Conservation (phyloP, 2,888 invertebrate genomes). For the Cephus pulcher region DNA sequence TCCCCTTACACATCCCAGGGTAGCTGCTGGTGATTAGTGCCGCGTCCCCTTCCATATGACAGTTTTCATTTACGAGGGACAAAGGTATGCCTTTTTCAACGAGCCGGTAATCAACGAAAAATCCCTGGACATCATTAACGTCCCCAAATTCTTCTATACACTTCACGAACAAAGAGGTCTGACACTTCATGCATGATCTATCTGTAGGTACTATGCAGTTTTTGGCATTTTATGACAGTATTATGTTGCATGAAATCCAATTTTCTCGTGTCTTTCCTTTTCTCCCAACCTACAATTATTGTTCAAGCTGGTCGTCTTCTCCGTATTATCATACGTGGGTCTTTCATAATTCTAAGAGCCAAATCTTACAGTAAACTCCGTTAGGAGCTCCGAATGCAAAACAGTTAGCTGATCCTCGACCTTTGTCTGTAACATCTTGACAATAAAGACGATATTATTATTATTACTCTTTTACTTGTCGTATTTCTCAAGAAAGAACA, state of each 20-base stretch:
- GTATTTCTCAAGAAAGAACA: background rate
- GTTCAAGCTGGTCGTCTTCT: background rate
- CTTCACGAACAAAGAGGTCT: background rate
- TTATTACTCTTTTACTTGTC: background rate
- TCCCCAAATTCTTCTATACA: background rate
- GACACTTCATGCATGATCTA: background rate
- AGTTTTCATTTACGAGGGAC: conserved; percentile 8
- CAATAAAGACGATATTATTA: too few species aligned
- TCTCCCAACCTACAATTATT: background rate
- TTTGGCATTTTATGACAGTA: background rate
- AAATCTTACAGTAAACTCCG: background rate
- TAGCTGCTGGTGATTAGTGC: conserved; percentile 36
- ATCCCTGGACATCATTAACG: background rate
- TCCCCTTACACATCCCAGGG: conserved; percentile 33
- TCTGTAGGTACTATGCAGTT: background rate
- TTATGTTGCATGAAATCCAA: background rate
- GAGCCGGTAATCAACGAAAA: conserved; percentile 1
- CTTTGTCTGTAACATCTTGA: too few species aligned
- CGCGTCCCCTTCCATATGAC: conserved; percentile 10
- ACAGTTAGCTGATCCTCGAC: too few species aligned
- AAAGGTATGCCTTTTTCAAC: background rate
- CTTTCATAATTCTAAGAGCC: background rate
- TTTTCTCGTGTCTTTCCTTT: background rate
- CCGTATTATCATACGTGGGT: too few species aligned
- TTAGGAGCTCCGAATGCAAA: too few species aligned